A percentile compares a stretch with the other conserved stretches of the same genome.
Conservation (phyloP, 2,888 invertebrate genomes). For the Chalcis sispes region DNA sequence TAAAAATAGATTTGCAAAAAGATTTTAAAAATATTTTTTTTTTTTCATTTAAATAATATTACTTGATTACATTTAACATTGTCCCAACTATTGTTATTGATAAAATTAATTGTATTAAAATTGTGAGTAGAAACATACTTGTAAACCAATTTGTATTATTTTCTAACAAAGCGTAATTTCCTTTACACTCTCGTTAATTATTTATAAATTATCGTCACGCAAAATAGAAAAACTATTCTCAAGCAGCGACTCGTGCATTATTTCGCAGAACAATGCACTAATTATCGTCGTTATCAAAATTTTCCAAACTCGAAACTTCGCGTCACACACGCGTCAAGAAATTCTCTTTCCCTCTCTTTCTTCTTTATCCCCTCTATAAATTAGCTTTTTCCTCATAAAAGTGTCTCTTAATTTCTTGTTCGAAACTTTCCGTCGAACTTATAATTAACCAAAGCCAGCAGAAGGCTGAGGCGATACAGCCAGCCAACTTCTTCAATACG, state of each 20-base stretch:
- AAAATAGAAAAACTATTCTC: not conserved
- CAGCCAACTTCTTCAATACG: no score
- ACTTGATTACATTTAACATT: no score
- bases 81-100: no score
- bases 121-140: no score
- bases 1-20: no score
- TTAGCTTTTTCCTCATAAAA: conserved; percentile 38
- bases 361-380: conserved; percentile 35
- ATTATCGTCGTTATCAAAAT: conserved; percentile 48
- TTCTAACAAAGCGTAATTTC: no score
- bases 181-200: no score
- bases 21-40: no score
- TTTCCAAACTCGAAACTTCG: conserved; percentile 25
- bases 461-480: not conserved
- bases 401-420: conserved; percentile 50
- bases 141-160: no score
- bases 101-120: no score
- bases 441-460: conserved; percentile 52
- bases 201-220: conserved; percentile 39
- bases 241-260: conserved; percentile 42
- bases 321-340: conserved; percentile 20
- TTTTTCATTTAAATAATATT: no score
- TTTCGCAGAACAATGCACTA: conserved; percentile 40
- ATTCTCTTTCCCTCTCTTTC: not conserved
- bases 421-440: conserved; percentile 38